Percentiles rank a stretch among this genome's conserved stretches.
These are phyloP conservation scores for Athetis lepigone DNA, from an alignment of 2,888 invertebrate genomes.

Conservation along the genomic window DNA sequence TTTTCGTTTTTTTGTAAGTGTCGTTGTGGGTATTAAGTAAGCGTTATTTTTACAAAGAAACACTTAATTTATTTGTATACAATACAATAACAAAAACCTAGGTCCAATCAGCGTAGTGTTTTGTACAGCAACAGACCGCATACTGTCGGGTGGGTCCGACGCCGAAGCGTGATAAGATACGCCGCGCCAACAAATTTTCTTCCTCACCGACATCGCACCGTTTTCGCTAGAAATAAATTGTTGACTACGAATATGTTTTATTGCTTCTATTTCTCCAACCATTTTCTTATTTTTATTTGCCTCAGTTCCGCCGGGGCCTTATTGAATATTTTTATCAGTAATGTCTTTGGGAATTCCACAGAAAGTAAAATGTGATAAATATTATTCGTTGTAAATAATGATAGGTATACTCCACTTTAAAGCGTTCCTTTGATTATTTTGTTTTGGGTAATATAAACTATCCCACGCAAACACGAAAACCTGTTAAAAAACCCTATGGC, in stretches of 20 bases:
- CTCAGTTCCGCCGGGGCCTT: conserved; percentile 3
- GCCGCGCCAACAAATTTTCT: conserved; percentile 40
- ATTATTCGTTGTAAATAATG: too few relatives aligned
- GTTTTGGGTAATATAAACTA: too few relatives aligned
- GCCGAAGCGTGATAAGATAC: conserved; percentile 49
- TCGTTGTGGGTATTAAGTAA: too few relatives aligned
- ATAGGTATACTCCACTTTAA: too few relatives aligned
- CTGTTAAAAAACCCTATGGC: too few relatives aligned
- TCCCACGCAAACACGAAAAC: too few relatives aligned
- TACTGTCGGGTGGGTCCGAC: conserved; percentile 24
- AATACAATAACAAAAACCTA: conserved; percentile 4
- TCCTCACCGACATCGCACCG: conserved; percentile 24
- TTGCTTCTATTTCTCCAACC: conserved; percentile 17
- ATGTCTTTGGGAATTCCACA: conserved; percentile 11
- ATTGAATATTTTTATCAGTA: conserved; percentile 2
- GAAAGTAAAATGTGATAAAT: background rate
- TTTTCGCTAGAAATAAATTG: conserved; percentile 36
- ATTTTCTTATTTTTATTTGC: conserved; percentile 13
- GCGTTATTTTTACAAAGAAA: background rate
- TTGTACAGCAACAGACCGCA: conserved; percentile 12
- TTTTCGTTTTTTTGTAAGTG: too few relatives aligned
- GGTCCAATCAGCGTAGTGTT: conserved; percentile 10
- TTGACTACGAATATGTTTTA: conserved; percentile 30
- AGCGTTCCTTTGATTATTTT: too few relatives aligned
- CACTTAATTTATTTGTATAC: conserved; percentile 1